phyloP scores from a whole-genome alignment of 2,888 invertebrate genomes.

The Sialis fuliginosa region DNA sequence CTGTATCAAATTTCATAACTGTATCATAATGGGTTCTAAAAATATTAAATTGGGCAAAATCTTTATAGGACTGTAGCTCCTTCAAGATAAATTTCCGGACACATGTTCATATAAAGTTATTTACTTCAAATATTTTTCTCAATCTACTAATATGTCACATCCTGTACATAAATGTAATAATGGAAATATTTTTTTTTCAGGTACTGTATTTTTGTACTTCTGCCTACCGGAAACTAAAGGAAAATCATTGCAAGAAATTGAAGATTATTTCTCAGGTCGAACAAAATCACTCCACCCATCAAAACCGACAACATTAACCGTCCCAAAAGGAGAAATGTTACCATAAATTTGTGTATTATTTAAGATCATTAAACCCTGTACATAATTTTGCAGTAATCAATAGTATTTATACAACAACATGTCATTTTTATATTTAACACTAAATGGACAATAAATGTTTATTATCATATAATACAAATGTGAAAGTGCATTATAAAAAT shows the following conservation, averaged over 20 bases:
- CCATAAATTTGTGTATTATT: conserved; percentile 1
- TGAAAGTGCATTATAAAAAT: no score
- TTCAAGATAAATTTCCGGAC: no score
- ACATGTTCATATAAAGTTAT: neutral
- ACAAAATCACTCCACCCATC: conserved; percentile 25
- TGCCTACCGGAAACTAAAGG: conserved; percentile 51
- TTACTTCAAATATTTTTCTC: neutral
- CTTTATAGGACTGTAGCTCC: no score
- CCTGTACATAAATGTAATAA: conserved; percentile 1
- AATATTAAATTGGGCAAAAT: no score
- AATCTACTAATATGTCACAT: conserved; percentile 2
- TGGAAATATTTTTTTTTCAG: conserved; percentile 19
- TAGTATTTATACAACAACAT: no score
- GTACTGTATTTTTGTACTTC: conserved; percentile 41
- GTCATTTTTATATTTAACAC: neutral
- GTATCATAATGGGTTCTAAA: no score
- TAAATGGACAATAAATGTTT: neutral
- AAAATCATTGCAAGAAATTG: conserved; percentile 47
- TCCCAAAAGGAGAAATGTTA: conserved; percentile 1
- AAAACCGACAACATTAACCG: conserved; percentile 15
- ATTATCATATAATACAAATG: neutral
- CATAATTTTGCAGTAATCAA: no score
- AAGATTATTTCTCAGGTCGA: conserved; percentile 49
- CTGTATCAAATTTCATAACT: no score
- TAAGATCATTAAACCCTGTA: neutral